These are phyloP conservation scores for Hyposmocoma kahamanoa DNA, from an alignment of 1,140 invertebrate species.

Conservation along the genomic window DNA sequence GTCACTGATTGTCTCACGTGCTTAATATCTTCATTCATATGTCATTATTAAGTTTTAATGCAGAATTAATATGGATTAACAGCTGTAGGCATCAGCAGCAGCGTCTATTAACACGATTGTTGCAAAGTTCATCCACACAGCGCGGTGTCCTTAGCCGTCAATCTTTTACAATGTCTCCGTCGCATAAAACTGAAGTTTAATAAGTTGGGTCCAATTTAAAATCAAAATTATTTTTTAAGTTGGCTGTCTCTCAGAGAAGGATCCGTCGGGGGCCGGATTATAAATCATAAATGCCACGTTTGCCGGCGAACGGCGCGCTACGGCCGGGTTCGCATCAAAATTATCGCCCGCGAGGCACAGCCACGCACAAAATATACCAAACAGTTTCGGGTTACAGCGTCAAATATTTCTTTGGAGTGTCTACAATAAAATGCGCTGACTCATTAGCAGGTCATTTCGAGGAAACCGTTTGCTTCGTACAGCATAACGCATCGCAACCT, in stretches of 20 bases:
- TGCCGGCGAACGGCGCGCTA: conserved; percentile 27
- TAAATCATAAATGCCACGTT: conserved; percentile 70
- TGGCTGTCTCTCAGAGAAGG: conserved; percentile 55
- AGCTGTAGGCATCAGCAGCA: too few relatives aligned
- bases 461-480: too few relatives aligned
- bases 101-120: too few relatives aligned
- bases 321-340: conserved; percentile 53
- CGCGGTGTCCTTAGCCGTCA: conserved; percentile 5
- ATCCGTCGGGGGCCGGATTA: conserved; percentile 60
- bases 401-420: conserved; percentile 48
- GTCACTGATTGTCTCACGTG: not conserved
- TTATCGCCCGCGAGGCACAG: conserved; percentile 50
- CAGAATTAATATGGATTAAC: too few relatives aligned
- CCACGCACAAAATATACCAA: conserved; percentile 58
- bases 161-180: conserved; percentile 35
- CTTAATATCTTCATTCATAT: too few relatives aligned
- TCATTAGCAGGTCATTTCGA: conserved; percentile 31
- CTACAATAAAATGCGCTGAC: conserved; percentile 49
- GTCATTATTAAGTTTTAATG: too few relatives aligned
- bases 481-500: too few relatives aligned
- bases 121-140: too few relatives aligned
- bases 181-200: conserved; percentile 47
- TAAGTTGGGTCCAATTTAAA: conserved; percentile 65
- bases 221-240: conserved; percentile 58
- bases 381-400: conserved; percentile 62